Evolutionary conservation across 2,113 vertebrate genomes (phyloP), one percentile per base, ranked within the genome.

Genomic region (Nothoprocta pentlandii): DNA sequence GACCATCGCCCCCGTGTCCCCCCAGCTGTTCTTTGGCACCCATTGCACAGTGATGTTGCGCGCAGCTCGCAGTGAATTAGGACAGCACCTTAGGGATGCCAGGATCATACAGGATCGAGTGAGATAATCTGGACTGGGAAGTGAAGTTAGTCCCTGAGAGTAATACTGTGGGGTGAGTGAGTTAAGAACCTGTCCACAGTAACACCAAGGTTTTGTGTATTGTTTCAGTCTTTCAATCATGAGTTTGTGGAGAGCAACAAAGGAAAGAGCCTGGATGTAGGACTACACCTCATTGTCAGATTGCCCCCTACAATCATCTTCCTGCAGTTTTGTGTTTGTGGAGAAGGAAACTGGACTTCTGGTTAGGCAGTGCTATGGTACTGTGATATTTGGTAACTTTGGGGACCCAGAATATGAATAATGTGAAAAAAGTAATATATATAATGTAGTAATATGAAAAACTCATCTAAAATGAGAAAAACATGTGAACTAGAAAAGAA

Each of bases 21-120:
- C 34, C 28, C 2, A 9, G 16, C 49, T 0, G 2, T 42, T 32
- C 30, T 6, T 25, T 26, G 64, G 66, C 28, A 49, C 34, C 25
- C 3, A 13, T 14, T 4, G 32, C 44, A 39, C 39, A 5, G 32
- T 16, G 2, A 0, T 3, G 6, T 28, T 19, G 17, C 8, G 0
- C 21, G 3, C 23, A 9, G 62, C 47, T 49, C 47, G 30, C 12
- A 2, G 19, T 42, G 34, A 22, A 28, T 20, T 0, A 49, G 34
- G 41, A 36, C 34, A 5, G 6, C 6, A 6, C 19, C 39, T 46
- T 16, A 21, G 47, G 56, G 30, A 34, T 81, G 20, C 63, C 41
- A 5, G 0, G 4, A 22, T 28, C 62, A 51, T 47, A 22, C 54
- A 23, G 62, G 30, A 16, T 47, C 62, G 56, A 69, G 30, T 3